Base-by-base conservation (phyloP, 2,797 vertebrate genomes). In the Sebastes trivittatus region DNA sequence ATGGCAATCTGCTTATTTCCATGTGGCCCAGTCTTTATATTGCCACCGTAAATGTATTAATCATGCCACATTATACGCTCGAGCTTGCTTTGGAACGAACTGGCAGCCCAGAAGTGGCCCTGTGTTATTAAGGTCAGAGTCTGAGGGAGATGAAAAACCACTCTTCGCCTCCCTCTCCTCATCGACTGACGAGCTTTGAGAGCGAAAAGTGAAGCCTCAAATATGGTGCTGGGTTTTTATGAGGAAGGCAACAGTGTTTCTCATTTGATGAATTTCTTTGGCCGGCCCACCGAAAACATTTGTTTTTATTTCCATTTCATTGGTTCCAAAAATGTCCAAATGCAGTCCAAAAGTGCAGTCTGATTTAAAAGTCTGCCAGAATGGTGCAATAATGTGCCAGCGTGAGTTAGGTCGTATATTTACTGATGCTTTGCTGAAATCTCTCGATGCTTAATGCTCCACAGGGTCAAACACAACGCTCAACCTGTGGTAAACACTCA, bases 51-150 rank as follows among this genome's bases (percentile, higher is more conserved):
- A 87, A 84, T 87, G 8, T 83, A 91, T 88, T 88, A 88, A 92
- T 85, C 88, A 85, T 82, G 67, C 46, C 79, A 72, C 75, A 89
- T 87, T 89, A 85, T 83, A 75, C 42, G 36, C 69, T 71, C 54
- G 1, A 74, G 75, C 71, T 85, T 25, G 63, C 75, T 77, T 38
- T 81, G 61, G 74, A 84, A 81, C 9, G 5, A 79, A 79, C 72
- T 56, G 80, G 69, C 59, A 69, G 87, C 68, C 66, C 78, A 75
- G 56, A 46, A 80, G 71, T 71, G 76, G 82, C 70, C 77, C 56
- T 11, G 77, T 82, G 85, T 92, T 91, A 89, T 90, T 86, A 92
- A 94, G 87, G 87, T 92, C 88, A 88, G 75, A 80, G 75, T 75
- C 66, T 66, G 78, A 77, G 63, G 64, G 68, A 86, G 86, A 90